Percentiles rank a stretch among this genome's conserved stretches.
Evolutionary conservation across 2,113 vertebrate species (phyloP).

Genomic region (Percina caprodes): DNA sequence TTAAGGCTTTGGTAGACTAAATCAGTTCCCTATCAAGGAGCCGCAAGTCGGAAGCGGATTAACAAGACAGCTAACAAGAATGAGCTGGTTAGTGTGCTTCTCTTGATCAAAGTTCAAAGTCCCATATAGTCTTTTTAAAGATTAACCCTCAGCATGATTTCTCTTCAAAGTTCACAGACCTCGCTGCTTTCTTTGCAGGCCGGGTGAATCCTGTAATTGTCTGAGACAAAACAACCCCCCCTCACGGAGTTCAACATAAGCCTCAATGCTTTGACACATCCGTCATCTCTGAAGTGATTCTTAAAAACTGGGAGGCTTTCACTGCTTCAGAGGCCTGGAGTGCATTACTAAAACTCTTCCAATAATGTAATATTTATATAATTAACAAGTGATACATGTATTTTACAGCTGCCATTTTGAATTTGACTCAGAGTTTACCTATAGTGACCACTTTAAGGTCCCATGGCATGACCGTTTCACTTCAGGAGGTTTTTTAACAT

Average conservation of each 20-base stretch:
- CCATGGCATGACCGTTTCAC: no score
- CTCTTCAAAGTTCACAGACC: slow-evolving; percentile 38
- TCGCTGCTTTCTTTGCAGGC: slow-evolving; percentile 39
- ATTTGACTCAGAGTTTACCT: neutral
- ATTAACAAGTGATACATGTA: neutral
- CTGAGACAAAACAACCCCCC: slow-evolving; percentile 42
- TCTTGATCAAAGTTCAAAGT: slow-evolving; percentile 5
- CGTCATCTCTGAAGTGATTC: slow-evolving; percentile 24
- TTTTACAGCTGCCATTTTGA: neutral
- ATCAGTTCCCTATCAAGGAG: neutral
- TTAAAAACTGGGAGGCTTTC: neutral
- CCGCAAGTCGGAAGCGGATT: neutral
- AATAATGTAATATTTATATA: neutral
- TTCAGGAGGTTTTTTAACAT: no score
- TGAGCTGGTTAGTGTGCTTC: neutral
- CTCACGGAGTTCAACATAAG: slow-evolving; percentile 7
- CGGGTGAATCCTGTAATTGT: slow-evolving; percentile 62
- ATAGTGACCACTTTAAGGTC: neutral
- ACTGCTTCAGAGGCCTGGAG: neutral
- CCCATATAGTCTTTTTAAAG: slow-evolving; percentile 30
- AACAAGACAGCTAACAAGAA: neutral
- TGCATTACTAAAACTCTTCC: neutral
- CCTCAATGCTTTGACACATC: neutral
- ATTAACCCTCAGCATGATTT: slow-evolving; percentile 30
- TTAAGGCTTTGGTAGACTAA: neutral